These are phyloP conservation scores for Seira musarum DNA, from an alignment of 2,888 invertebrate species.

Conservation along the genomic window DNA sequence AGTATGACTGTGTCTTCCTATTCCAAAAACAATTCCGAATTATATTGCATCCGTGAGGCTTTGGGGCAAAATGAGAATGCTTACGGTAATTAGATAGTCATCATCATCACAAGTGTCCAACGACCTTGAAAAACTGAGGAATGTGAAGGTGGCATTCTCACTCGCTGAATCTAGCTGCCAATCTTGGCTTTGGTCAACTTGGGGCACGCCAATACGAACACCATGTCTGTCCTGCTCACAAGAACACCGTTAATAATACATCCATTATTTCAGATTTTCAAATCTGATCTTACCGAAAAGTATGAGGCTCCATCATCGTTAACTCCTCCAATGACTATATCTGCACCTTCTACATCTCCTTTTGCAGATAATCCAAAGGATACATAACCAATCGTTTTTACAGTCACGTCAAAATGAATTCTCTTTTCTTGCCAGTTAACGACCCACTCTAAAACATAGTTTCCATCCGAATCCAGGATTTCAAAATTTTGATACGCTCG, in stretches of 20 bases:
- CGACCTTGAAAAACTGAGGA: constrained; percentile 14
- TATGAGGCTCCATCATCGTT: constrained; percentile 22
- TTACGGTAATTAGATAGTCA: neutral
- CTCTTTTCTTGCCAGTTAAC: neutral
- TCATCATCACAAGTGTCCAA: constrained; percentile 29
- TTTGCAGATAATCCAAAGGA: constrained; percentile 1
- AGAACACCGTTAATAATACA: neutral
- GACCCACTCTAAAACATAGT: constrained; percentile 23
- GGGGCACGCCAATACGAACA: neutral
- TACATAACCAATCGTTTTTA: constrained; percentile 32
- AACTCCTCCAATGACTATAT: constrained; percentile 16
- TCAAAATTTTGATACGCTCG: neutral
- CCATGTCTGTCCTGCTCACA: constrained; percentile 1
- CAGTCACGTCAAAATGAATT: constrained; percentile 30
- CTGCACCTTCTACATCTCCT: constrained; percentile 36
- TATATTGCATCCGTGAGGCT: too few relatives aligned
- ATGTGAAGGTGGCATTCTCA: neutral
- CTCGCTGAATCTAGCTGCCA: neutral
- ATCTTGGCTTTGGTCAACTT: constrained; percentile 9
- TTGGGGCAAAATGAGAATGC: too few relatives aligned
- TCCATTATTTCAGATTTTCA: neutral
- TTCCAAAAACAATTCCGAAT: constrained; percentile 9
- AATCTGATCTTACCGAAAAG: constrained; percentile 27
- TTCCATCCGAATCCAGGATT: constrained; percentile 15
- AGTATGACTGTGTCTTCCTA: neutral